Evolutionary conservation across 1,140 invertebrate species (phyloP).

Genomic region (Drosophila rhopaloa): DNA sequence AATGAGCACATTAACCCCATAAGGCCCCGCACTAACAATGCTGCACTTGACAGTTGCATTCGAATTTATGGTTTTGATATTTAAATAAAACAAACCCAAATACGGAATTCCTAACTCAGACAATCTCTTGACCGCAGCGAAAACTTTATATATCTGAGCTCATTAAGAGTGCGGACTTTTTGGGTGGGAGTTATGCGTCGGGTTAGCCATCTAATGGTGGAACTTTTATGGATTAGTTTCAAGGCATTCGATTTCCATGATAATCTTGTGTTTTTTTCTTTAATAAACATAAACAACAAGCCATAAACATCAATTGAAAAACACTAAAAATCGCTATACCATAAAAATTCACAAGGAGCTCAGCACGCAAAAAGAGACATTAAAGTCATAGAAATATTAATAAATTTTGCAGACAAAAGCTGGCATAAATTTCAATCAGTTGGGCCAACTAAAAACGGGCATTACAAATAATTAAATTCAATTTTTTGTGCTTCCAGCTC

Average conservation of each 20-base stretch:
- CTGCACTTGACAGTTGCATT: conserved; percentile 72
- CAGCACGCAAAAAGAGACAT: conserved; percentile 50
- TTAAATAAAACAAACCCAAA: conserved; percentile 74
- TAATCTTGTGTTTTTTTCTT: conserved; percentile 24
- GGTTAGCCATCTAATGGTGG: conserved; percentile 10
- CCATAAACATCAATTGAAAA: conserved; percentile 52
- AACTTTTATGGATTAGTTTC: conserved; percentile 21
- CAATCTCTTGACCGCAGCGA: conserved; percentile 46
- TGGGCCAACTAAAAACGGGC: conserved; percentile 44
- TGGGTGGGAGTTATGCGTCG: conserved; percentile 59
- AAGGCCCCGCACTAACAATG: conserved; percentile 54
- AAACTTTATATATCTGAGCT: conserved; percentile 38
- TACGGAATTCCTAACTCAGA: conserved; percentile 50
- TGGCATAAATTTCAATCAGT: conserved; percentile 76
- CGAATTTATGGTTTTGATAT: conserved; percentile 67
- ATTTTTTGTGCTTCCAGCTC: conserved; percentile 30
- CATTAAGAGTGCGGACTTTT: conserved; percentile 62
- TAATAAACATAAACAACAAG: conserved; percentile 57
- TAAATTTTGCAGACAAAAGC: conserved; percentile 47
- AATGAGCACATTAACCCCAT: conserved; percentile 73
- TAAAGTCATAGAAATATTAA: conserved; percentile 47
- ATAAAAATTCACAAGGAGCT: conserved; percentile 41
- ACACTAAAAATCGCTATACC: conserved; percentile 31
- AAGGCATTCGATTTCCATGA: conserved; percentile 15
- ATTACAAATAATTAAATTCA: conserved; percentile 76